Evolutionary conservation across 2,888 invertebrate species (phyloP), one percentile per base, ranked within the genome.

Genomic region (Eilema depressum): DNA sequence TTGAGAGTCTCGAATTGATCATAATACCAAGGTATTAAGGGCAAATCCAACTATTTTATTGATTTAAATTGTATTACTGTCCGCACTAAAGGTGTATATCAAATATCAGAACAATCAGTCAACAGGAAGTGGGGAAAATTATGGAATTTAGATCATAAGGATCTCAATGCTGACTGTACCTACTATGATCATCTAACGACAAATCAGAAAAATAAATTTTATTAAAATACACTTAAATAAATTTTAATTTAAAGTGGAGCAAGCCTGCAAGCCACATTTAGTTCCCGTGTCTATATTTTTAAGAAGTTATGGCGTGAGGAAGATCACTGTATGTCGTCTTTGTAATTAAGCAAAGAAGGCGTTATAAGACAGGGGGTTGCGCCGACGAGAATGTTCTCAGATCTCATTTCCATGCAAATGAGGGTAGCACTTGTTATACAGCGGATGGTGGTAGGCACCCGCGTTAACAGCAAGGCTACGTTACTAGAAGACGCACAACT

Each of bases 321-420:
- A 88, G 86, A 86, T 88, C 84, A 86, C 85, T 86, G 86, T 89
- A 86, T 90, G 90, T 90, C 90, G 87, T 89, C 88, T 85, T 86
- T 86, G 92, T 93, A 94, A 94, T 94, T 94, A 94, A 93, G 91
- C 88, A 88, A 91, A 92, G 92, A 91, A 93, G 92, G 93, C 92
- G 92, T 88, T 89, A 88, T 89, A 90, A 92, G 92, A 89, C 87
- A 89, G 90, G 88, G 90, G 90, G 90, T 85, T 86, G 84, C 82
- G 87, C 83, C 88, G 86, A 82, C 86, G 89, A 89, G 91, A 91
- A 92, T 92, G 93, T 92, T 92, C 93, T 85, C 86, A 86, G 89
- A 91, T 90, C 94, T 95, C 93, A 94, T 95, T 94, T 95, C 92
- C 93, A 95, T 95, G 95, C 91, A 95, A 95, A 95, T 95, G 93